A percentile compares a stretch with the other conserved stretches of the same genome.
These are phyloP conservation scores for Calcarius lapponicus DNA, from an alignment of 2,797 vertebrate genomes.

Conservation along the genomic window DNA sequence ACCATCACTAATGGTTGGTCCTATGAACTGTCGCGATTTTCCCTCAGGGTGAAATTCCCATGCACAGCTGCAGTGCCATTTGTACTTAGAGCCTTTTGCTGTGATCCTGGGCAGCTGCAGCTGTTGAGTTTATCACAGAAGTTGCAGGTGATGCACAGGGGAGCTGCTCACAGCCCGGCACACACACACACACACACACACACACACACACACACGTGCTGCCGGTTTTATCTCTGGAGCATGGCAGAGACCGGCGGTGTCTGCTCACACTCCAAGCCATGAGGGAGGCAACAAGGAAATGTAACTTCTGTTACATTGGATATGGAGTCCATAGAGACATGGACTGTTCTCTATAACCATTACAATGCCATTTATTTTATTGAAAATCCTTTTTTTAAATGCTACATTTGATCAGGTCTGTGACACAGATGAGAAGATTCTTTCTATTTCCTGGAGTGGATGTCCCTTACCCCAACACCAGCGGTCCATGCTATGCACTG, in stretches of 20 bases:
- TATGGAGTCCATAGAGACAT: too few relatives aligned
- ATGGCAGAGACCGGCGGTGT: rapidly evolving
- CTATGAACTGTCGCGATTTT: rapidly evolving
- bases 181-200: rapidly evolving
- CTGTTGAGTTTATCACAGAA: background rate
- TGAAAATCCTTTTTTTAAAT: background rate
- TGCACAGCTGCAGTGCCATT: background rate
- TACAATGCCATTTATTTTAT: background rate
- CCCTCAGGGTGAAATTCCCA: background rate
- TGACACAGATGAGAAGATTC: background rate
- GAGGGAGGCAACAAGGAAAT: background rate
- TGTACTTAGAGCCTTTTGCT: background rate
- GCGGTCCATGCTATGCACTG: background rate
- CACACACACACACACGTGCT: rapidly evolving
- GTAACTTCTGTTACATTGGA: background rate
- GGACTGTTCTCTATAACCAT: background rate
- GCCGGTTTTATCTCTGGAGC: background rate
- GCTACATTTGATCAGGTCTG: background rate
- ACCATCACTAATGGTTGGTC: background rate
- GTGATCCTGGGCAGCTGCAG: background rate
- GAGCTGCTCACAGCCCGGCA: background rate
- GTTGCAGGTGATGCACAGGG: background rate
- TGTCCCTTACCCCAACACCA: background rate
- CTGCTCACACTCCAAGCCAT: background rate
- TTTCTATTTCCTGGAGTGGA: background rate